phyloP scores from a whole-genome alignment of 2,888 invertebrate species.

The Gandaritis pyraliata region DNA sequence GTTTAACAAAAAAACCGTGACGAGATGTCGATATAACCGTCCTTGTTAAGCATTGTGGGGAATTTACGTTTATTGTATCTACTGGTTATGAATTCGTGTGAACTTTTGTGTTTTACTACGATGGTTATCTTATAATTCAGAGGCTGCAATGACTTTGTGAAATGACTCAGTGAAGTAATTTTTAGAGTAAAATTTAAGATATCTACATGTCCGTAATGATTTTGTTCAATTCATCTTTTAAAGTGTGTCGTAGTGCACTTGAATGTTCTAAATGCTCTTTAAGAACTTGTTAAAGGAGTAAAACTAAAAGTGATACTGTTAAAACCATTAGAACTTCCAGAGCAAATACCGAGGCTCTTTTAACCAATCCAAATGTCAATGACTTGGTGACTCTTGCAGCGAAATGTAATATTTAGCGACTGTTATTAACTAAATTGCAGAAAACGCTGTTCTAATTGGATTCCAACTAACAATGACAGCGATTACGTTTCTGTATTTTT shows the following conservation, averaged over 20 bases:
- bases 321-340: constrained; percentile 4
- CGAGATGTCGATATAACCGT: constrained; percentile 66
- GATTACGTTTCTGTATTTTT: constrained; percentile 7
- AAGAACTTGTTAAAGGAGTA: background rate
- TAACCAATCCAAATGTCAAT: constrained; percentile 20
- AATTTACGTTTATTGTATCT: constrained; percentile 15
- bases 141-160: constrained; percentile 3
- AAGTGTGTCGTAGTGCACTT: background rate
- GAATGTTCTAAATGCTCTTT: background rate
- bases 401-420: constrained; percentile 18
- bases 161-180: background rate
- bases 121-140: constrained; percentile 17
- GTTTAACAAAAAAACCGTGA: constrained; percentile 67
- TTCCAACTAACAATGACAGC: constrained; percentile 10
- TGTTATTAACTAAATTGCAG: constrained; percentile 23
- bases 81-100: constrained; percentile 18
- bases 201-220: no score
- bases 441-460: constrained; percentile 13
- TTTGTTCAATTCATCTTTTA: no score
- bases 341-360: background rate
- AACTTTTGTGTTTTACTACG: constrained; percentile 32
- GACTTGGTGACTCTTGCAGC: constrained; percentile 14
- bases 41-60: constrained; percentile 66
- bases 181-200: background rate
- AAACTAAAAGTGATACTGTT: constrained; percentile 6